Evolutionary conservation across 2,113 vertebrate species (phyloP), one percentile per base, ranked within the genome.

Genomic region (Limnothrissa miodon): DNA sequence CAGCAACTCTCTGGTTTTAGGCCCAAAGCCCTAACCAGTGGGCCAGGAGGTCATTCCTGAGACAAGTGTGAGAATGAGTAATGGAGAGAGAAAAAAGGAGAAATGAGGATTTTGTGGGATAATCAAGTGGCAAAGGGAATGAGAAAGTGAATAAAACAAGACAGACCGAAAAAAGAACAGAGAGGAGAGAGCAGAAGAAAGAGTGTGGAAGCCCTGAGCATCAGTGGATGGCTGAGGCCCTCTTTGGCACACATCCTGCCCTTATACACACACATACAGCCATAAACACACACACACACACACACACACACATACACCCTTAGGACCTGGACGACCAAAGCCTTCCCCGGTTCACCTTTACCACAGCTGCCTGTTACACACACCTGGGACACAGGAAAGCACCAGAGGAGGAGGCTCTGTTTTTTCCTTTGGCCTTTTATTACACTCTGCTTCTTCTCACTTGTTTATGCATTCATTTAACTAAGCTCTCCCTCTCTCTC

Each of bases 361-460:
- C 11, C 10, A 13, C 33, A 74, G 66, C 66, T 74, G 13, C 66
- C 66, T 42, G 42, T 4, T 25, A 66, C 66, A 74, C 66, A 74
- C 66, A 74, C 66, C 66, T 74, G 66, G 66, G 3, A 74, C 66
- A 74, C 66, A 39, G 62, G 62, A 70, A 70, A 70, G 23, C 23
- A 23, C 56, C 25, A 21, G 6, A 62, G 59, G 29, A 83, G 81
- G 87, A 87, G 78, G 85, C 81, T 83, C 80, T 81, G 79, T 85
- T 86, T 89, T 89, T 82, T 89, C 74, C 81, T 86, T 86, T 85
- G 83, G 84, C 79, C 44, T 81, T 81, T 78, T 59, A 62, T 39
- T 79, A 88, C 79, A 90, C 85, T 86, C 85, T 89, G 88, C 90
- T 80, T 83, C 82, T 88, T 84, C 42, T 90, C 79, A 88, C 82